Percentiles rank a stretch among this genome's conserved stretches.
Evolutionary conservation across 1,140 invertebrate species (phyloP).

Genomic region (Procambarus virginalis): DNA sequence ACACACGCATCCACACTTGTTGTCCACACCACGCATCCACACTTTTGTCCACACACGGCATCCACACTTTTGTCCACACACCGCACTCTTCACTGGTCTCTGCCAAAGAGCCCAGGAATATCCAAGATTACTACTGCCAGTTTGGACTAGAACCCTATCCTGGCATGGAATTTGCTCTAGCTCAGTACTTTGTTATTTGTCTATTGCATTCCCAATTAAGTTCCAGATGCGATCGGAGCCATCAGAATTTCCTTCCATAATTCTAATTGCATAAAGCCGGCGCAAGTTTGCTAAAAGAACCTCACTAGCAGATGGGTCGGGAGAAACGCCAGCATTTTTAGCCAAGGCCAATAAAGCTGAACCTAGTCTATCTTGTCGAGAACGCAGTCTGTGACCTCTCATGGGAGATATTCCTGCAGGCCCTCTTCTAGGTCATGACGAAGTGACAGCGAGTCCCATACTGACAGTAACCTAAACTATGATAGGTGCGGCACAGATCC

Average conservation of each 20-base stretch:
- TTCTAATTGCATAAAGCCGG: not conserved
- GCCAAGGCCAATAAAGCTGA: conserved; percentile 12
- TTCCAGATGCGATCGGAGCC: not conserved
- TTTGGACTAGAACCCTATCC: not conserved
- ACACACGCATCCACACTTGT: not conserved
- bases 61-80: too few species aligned
- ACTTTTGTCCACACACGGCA: not conserved
- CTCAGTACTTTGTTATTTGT: not conserved
- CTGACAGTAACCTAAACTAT: conserved; percentile 97
- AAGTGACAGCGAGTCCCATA: conserved; percentile 99
- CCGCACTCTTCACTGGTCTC: not conserved
- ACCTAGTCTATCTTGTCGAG: conserved; percentile 7
- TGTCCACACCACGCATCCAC: not conserved
- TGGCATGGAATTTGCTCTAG: not conserved
- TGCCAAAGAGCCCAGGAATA: not conserved
- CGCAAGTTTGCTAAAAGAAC: conserved; percentile 29
- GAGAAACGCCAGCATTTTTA: not conserved
- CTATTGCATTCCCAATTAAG: not conserved
- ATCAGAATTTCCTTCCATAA: not conserved
- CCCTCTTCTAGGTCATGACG: conserved; percentile 96
- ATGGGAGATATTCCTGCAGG: conserved; percentile 31
- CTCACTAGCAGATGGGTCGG: not conserved
- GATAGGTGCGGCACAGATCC: conserved; percentile 96
- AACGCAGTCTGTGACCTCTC: conserved; percentile 23
- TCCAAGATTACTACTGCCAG: conserved; percentile 7